Percentiles rank a stretch among this genome's conserved stretches.
These are phyloP conservation scores for Helicoverpa zea DNA, from an alignment of 1,140 invertebrate genomes.

Conservation along the genomic window DNA sequence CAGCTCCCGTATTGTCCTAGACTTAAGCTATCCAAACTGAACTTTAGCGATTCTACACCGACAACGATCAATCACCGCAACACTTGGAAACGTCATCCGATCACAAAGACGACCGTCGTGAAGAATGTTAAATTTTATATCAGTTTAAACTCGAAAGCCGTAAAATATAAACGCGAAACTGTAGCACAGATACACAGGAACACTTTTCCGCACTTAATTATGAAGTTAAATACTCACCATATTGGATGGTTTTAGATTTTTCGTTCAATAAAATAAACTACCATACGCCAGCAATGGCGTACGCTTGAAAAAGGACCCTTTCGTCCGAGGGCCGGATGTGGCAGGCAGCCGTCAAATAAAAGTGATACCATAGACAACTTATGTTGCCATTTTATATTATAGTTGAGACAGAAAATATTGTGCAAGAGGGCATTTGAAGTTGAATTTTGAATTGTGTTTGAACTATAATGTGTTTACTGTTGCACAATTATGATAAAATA, in stretches of 20 bases:
- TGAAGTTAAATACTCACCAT: constrained; percentile 90
- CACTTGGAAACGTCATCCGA: constrained; percentile 82
- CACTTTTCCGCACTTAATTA: constrained; percentile 71
- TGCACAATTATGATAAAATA: too few relatives aligned
- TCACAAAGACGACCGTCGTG: constrained; percentile 73
- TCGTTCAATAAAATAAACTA: constrained; percentile 89
- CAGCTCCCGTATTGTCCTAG: not conserved
- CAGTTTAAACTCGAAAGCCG: constrained; percentile 59
- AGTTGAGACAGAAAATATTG: not conserved
- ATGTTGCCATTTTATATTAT: constrained; percentile 29
- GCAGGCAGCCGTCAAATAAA: constrained; percentile 69
- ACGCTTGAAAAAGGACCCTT: constrained; percentile 90
- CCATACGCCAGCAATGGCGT: constrained; percentile 94
- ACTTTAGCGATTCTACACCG: constrained; percentile 50
- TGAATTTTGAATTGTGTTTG: too few relatives aligned
- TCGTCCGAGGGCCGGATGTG: constrained; percentile 75
- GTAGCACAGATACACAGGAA: constrained; percentile 60
- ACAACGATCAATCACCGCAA: constrained; percentile 66
- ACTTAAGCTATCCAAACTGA: not conserved
- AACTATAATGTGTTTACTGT: too few relatives aligned
- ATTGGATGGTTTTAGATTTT: constrained; percentile 94
- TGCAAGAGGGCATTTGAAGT: too few relatives aligned
- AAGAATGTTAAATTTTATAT: constrained; percentile 63
- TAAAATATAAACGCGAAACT: constrained; percentile 75
- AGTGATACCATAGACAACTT: constrained; percentile 68